Base-by-base conservation (phyloP, 1,140 invertebrate species). In the Drosophila novamexicana region DNA sequence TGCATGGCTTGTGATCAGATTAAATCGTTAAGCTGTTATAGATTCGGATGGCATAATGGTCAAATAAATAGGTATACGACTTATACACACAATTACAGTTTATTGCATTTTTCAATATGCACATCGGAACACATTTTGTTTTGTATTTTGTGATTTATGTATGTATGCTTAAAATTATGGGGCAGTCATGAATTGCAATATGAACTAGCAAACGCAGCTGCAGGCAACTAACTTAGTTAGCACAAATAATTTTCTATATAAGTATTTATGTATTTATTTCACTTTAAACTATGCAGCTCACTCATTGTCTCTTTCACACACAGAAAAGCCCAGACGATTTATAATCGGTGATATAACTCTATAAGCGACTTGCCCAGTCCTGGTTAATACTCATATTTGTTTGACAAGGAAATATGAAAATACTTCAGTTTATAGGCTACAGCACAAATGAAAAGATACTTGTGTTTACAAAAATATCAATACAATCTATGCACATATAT, bases 381-480 rank as follows among this genome's bases (percentile, higher is more conserved):
- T 49, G 52, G n/a, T 56, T 47, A 71, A 57, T 42, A 70, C 59
- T 59, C 65, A 8, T 39, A 40, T 44, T 18, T 18, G 44, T 29
- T 66, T 49, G 44, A 37, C 44, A 50, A 40, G 34, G 44, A 45
- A 44, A 61, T 16, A 37, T 12, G 39, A 54, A 64, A 63, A 70
- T 64, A 63, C 67, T 64, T 70, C 29, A 36, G n/a, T 7, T 37
- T 61, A 5, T 16, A 36, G 37, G 44, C 64, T 49, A 67, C 44
- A 29, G 52, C 29, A 65, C 52, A 72, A 66, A 58, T 57, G 32
- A 65, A 66, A 66, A 44, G 56, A 39, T 66, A 40, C 10, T 57
- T 58, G 53, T 58, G 53, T 58, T 72, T 72, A 72, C 69, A 72
- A 72, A 72, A 72, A 72, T 66, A 72, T 66, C 44, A 66, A 66